phyloP scores from a whole-genome alignment of 2,888 invertebrate species.

The Cryptus viduatorius region DNA sequence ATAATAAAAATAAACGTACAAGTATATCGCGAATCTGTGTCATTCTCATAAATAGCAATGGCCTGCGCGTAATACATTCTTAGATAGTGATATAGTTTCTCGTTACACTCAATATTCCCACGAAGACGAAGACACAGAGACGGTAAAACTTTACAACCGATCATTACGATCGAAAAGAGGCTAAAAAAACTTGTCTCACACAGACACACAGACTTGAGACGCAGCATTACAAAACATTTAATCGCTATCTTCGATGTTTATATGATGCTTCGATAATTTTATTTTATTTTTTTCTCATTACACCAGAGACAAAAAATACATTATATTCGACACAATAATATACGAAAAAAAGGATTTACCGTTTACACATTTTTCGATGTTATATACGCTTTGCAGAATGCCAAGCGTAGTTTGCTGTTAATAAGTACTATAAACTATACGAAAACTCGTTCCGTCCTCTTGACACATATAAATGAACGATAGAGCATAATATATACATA shows the following conservation, averaged over 20 bases:
- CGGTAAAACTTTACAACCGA: constrained; percentile 73
- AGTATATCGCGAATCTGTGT: constrained; percentile 8
- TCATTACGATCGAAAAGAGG: constrained; percentile 70
- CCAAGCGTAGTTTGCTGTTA: not conserved
- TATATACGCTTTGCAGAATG: not conserved
- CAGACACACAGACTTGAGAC: not conserved
- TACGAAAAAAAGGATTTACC: too few relatives aligned
- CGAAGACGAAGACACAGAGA: constrained; percentile 66
- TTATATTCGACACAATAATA: too few relatives aligned
- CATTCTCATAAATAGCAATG: not conserved
- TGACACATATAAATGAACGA: constrained; percentile 76
- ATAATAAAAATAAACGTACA: not conserved
- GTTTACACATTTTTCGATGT: too few relatives aligned
- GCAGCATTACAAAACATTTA: constrained; percentile 39
- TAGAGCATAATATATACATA: constrained; percentile 77
- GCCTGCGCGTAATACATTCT: not conserved
- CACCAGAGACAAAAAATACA: too few relatives aligned
- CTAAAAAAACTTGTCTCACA: constrained; percentile 57
- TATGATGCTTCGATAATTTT: constrained; percentile 44
- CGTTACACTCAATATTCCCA: constrained; percentile 6
- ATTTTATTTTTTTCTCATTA: too few relatives aligned
- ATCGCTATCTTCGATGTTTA: constrained; percentile 61
- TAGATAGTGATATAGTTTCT: not conserved
- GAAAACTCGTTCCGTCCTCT: constrained; percentile 72
- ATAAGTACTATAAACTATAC: constrained; percentile 39